Base-by-base conservation (phyloP, 2,888 invertebrate species). In the Mellilla xanthometata region DNA sequence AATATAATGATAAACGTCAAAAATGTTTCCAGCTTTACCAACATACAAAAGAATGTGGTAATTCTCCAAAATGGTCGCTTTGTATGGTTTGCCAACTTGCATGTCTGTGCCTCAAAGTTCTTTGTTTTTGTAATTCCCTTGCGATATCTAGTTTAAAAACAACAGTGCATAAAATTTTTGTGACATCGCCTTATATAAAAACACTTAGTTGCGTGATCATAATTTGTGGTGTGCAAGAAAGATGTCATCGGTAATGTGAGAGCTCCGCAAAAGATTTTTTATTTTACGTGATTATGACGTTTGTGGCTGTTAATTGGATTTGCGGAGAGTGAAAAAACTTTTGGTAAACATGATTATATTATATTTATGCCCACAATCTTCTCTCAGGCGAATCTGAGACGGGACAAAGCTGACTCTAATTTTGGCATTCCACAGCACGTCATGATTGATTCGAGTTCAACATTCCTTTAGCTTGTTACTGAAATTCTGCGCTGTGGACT, bases 21-120 rank as follows among this genome's bases (percentile, higher is more conserved):
- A 70, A 68, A 65, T 65, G 67, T 19, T 19, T 64, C 67, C 72
- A 71, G 69, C 68, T 68, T 76, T 76, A 65, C 54, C 80, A 82
- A 82, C 83, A 77, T 77, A 76, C 80, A 78, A 86, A 89, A 91
- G 92, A 93, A 93, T 93, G 93, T 92, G 92, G 92, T 92, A 93
- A 92, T 93, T 92, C 87, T 90, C 88, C 92, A 93, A 93, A 92
- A 93, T 93, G 93, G 93, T 93, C 91, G 92, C 92, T 92, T 87
- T 87, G 90, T 89, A 88, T 88, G 89, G 90, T 91, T 91, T 91
- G 90, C 90, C 91, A 91, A 91, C 90, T 90, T 90, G 90, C 86
- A 86, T 85, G 86, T 88, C 87, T 83, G 84, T 85, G 85, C 83
- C 86, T 81, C 77, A 75, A 69, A 83, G 81, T 87, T 81, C 89